Conservation (phyloP, 64 coral and sea anemone genomes). For the Montipora cactus region DNA sequence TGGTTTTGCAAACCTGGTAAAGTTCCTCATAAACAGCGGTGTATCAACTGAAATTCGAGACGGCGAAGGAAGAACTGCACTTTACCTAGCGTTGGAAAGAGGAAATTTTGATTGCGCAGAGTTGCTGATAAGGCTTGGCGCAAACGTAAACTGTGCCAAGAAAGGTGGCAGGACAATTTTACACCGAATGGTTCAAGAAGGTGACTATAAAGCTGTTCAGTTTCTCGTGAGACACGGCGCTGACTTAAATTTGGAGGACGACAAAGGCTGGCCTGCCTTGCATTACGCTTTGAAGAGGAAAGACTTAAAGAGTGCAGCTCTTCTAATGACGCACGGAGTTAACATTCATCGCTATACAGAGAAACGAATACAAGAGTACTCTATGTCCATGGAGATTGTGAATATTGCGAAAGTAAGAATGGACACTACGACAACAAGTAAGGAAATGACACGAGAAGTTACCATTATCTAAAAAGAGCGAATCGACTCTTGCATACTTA, state of each 20-base stretch:
- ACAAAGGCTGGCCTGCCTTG: slow-evolving; percentile 64
- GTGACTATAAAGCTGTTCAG: slow-evolving; percentile 49
- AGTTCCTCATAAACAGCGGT: slow-evolving; percentile 55
- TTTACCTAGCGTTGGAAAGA: slow-evolving; percentile 58
- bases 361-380: slow-evolving; percentile 68
- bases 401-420: slow-evolving; percentile 37
- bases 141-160: slow-evolving; percentile 44
- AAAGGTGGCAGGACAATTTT: slow-evolving; percentile 52
- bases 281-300: slow-evolving; percentile 61
- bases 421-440: slow-evolving; percentile 2
- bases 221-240: slow-evolving; percentile 55
- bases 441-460: slow-evolving; percentile 8
- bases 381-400: slow-evolving; percentile 58
- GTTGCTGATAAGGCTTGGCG: slow-evolving; percentile 34
- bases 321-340: slow-evolving; percentile 48
- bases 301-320: slow-evolving; percentile 62
- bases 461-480: not conserved
- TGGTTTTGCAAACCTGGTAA: slow-evolving; percentile 20
- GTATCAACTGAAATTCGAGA: slow-evolving; percentile 65
- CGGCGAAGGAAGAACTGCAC: slow-evolving; percentile 38
- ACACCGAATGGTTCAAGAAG: slow-evolving; percentile 48
- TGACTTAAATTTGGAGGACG: slow-evolving; percentile 52
- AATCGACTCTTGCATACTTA: not conserved
- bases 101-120: slow-evolving; percentile 67
- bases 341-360: slow-evolving; percentile 54